These are phyloP conservation scores for Tubulanus polymorphus DNA, from an alignment of 2,888 invertebrate genomes.

Conservation along the genomic window DNA sequence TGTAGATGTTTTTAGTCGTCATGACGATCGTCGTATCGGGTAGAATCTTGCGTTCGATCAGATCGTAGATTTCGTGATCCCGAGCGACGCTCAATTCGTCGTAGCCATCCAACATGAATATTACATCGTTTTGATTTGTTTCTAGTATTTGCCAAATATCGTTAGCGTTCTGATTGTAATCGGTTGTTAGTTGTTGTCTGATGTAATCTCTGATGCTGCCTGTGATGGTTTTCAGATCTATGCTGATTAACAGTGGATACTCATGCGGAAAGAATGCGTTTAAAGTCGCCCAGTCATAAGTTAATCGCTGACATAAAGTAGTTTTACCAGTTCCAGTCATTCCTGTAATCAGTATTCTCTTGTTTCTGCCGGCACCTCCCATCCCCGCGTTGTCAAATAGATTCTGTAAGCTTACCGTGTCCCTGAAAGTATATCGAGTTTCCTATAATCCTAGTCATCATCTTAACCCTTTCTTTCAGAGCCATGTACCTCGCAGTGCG, in stretches of 20 bases:
- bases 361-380: slow-evolving; percentile 24
- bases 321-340: slow-evolving; percentile 42
- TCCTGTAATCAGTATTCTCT: slow-evolving; percentile 36
- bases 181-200: slow-evolving; percentile 27
- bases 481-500: not conserved
- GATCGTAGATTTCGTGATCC: slow-evolving; percentile 19
- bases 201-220: slow-evolving; percentile 24
- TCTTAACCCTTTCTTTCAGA: not conserved
- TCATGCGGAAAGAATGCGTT: slow-evolving; percentile 23
- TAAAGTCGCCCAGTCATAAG: slow-evolving; percentile 37
- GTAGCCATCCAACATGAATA: slow-evolving; percentile 40
- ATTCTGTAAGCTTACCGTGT: slow-evolving; percentile 23
- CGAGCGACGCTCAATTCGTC: slow-evolving; percentile 20
- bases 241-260: slow-evolving; percentile 27
- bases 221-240: slow-evolving; percentile 23
- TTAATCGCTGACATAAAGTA: slow-evolving; percentile 31
- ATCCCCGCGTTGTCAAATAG: slow-evolving; percentile 24
- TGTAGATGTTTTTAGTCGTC: slow-evolving; percentile 22
- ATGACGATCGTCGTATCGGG: slow-evolving; percentile 28
- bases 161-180: slow-evolving; percentile 24
- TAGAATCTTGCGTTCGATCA: slow-evolving; percentile 27
- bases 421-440: slow-evolving; percentile 16
- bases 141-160: slow-evolving; percentile 37
- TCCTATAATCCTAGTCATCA: not conserved
- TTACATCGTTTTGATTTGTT: slow-evolving; percentile 25